Evolutionary conservation across 2,888 invertebrate genomes (phyloP), one percentile per base, ranked within the genome.

Genomic region (Cosmia trapezina): DNA sequence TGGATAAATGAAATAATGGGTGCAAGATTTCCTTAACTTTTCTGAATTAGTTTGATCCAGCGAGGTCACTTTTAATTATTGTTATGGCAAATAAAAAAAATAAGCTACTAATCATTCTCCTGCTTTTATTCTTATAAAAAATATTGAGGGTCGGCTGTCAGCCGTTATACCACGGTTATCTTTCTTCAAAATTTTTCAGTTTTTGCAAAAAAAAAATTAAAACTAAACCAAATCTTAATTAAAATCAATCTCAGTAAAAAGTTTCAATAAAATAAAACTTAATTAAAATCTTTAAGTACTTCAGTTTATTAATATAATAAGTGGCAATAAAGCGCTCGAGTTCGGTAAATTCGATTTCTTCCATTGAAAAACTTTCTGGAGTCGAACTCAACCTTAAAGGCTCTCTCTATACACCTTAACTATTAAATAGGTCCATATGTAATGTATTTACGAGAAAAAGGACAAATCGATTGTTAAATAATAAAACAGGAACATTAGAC

Each of bases 271-370:
- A 63, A 41, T 19, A 17, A 62, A 61, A 41, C 12, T 3, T 17
- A 41, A 67, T 56, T 47, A n/a, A 43, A 41, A 33, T 45, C n/a
- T 1, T 28, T 28, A 28, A 28, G 28, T 70, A 59, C 45, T 43
- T 62, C 2, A 53, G 37, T 63, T 70, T 45, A 66, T 53, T 56
- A 56, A 67, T 49, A 51, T 41, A 54, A 49, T 61, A 57, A 81
- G 66, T 70, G 59, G 57, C 54, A 54, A 72, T 80, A 66, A 83
- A 85, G 71, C 43, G 76, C 74, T 72, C 70, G 77, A 81, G 72
- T 67, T 79, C 73, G 61, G 81, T 69, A 83, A 89, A 88, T 87
- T 86, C 69, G 69, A 80, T 87, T 89, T 81, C 78, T 79, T 82
- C 81, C 73, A 85, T 72, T 81, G 83, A 63, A 63, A 74, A 64